phyloP scores from a whole-genome alignment of 2,113 vertebrate species.

The Ciconia stormi region DNA sequence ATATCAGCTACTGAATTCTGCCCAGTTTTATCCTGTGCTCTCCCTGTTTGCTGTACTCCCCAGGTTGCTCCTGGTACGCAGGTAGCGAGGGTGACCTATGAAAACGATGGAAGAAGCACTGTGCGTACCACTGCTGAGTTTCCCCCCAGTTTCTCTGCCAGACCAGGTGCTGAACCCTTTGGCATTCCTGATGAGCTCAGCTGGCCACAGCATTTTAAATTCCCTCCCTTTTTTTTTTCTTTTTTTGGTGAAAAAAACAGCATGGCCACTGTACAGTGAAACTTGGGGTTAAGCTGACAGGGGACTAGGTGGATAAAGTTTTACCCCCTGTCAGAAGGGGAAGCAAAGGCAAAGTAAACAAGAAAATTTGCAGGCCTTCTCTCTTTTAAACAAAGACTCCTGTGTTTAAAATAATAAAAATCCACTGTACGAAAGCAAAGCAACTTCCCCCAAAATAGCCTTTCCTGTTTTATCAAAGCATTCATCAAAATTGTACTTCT shows the following conservation, averaged over 20 bases:
- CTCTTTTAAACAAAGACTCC: constrained; percentile 62
- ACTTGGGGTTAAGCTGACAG: not conserved
- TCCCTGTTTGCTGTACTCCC: not conserved
- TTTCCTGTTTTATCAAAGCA: constrained; percentile 56
- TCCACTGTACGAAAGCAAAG: constrained; percentile 42
- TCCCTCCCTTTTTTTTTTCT: too few relatives aligned
- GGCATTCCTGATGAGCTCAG: not conserved
- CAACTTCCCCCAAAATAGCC: constrained; percentile 31
- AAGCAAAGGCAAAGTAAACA: constrained; percentile 50
- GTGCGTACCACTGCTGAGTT: not conserved
- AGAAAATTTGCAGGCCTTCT: constrained; percentile 48
- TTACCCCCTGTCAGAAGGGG: constrained; percentile 18
- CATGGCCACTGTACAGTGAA: not conserved
- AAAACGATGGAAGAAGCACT: not conserved
- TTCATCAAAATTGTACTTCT: constrained; percentile 32
- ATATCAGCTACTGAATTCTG: not conserved
- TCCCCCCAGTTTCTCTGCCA: not conserved
- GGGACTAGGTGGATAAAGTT: not conserved
- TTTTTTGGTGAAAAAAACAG: not conserved
- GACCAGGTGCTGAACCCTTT: not conserved
- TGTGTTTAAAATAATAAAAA: constrained; percentile 65
- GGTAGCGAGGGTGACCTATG: not conserved
- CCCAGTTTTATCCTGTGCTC: not conserved
- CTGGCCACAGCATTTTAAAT: not conserved
- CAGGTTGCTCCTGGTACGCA: not conserved